Percentiles rank a stretch among this genome's conserved stretches.
Conservation (phyloP, 2,888 invertebrate species). For the Drosophila rellima region DNA sequence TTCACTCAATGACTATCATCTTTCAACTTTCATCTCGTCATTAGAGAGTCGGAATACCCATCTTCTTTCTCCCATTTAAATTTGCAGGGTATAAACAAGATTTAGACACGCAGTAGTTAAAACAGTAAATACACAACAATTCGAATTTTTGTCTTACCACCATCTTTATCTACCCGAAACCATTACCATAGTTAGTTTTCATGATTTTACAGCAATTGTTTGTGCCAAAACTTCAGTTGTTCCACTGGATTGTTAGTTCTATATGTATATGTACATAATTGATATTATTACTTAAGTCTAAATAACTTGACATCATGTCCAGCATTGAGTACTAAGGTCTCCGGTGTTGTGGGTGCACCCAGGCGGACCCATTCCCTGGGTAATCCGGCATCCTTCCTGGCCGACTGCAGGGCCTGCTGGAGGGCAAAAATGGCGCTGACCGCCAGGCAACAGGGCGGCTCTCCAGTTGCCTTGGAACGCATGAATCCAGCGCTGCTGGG, state of each 20-base stretch:
- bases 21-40: no score
- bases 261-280: not conserved
- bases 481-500: constrained; percentile 88
- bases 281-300: constrained; percentile 42
- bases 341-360: constrained; percentile 84
- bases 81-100: not conserved
- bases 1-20: no score
- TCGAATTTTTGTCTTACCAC: not conserved
- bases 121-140: not conserved
- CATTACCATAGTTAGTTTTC: not conserved
- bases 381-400: constrained; percentile 88
- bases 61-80: no score
- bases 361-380: constrained; percentile 78
- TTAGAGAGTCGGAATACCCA: no score
- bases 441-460: constrained; percentile 88
- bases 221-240: not conserved
- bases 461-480: constrained; percentile 91
- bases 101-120: not conserved
- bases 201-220: not conserved
- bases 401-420: constrained; percentile 89
- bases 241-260: not conserved
- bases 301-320: constrained; percentile 70
- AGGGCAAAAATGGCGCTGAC: constrained; percentile 88
- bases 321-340: constrained; percentile 76
- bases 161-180: not conserved